Evolutionary conservation across 2,113 vertebrate species (phyloP), one percentile per base, ranked within the genome.

Genomic region (Myanophis thanlyinensis): DNA sequence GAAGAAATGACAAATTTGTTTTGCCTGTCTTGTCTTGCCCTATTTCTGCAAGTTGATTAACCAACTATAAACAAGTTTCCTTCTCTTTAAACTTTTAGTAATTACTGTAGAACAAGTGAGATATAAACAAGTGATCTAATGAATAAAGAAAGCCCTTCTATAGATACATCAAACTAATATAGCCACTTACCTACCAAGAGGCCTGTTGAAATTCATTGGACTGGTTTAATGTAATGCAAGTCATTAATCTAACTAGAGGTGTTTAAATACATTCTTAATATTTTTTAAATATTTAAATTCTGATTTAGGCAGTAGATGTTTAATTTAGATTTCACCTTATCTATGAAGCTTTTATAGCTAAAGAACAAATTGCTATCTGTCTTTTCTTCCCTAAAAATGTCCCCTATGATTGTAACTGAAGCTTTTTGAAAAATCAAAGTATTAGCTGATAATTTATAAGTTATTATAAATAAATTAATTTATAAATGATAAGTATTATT

Each of bases 1-100:
- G 49, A 90, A 93, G 93, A 87, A 91, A 3, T 93, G 88, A 94
- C 93, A 93, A 88, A 11, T 96, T 91, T 56, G 27, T 95, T 96
- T 46, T 13, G 12, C 93, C 94, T 91, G 25, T 52, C 91, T 44
- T 91, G 25, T 52, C 91, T 44, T 27, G 85, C 3, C 67, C 49
- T 25, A n/a, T 93, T 94, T 95, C 67, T 93, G 25, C 92, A 49
- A 95, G 59, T 49, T 53, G 89, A 2, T 93, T 59, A 87, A 85
- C 85, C 80, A 94, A 80, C 3, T 25, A 91, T 10, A 25, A 90
- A n/a, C 0, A 13, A 62, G 90, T 95, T 93, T 51, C 52, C 92
- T 95, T 18, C n/a, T 89, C 13, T 22, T 0, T 27, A 85, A 0
- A 92, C 30, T 40, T 95, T 18, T 89, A 49, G 1, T 95, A 91